These are phyloP conservation scores for Chiridota heheva DNA, from an alignment of 35 echinoderm and acorn worm genomes.

Conservation along the genomic window DNA sequence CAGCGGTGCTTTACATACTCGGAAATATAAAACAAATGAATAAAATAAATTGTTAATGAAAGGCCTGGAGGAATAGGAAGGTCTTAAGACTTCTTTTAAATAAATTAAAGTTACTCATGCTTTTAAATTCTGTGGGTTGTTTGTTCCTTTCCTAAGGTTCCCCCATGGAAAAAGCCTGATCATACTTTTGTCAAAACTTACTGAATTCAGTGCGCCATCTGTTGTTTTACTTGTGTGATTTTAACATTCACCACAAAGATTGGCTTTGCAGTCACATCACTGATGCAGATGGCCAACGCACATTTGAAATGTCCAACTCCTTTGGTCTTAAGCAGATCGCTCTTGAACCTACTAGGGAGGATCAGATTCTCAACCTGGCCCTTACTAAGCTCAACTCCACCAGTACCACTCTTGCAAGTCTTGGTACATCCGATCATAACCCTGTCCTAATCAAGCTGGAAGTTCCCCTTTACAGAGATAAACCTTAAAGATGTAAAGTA, in stretches of 20 bases:
- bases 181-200: conserved; percentile 34
- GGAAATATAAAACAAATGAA: no score
- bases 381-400: conserved; percentile 48
- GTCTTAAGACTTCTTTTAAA: no score
- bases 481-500: conserved; percentile 41
- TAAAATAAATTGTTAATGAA: no score
- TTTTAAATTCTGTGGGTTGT: no score
- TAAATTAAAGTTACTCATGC: no score
- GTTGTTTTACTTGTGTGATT: conserved; percentile 58
- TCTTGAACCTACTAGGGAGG: conserved; percentile 58
- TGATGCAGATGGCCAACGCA: conserved; percentile 49
- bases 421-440: conserved; percentile 65
- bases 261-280: conserved; percentile 66
- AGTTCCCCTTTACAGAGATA: conserved; percentile 25
- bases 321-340: conserved; percentile 47
- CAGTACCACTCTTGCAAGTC: conserved; percentile 10
- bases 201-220: conserved; percentile 43
- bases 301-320: conserved; percentile 43
- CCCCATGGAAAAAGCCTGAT: no score
- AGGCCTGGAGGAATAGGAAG: no score
- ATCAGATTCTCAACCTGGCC: conserved; percentile 67
- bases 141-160: no score
- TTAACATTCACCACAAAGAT: conserved; percentile 70
- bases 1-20: no score
- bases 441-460: conserved; percentile 27